Evolutionary conservation across 2,113 vertebrate genomes (phyloP).

Genomic region (Apteryx mantelli): DNA sequence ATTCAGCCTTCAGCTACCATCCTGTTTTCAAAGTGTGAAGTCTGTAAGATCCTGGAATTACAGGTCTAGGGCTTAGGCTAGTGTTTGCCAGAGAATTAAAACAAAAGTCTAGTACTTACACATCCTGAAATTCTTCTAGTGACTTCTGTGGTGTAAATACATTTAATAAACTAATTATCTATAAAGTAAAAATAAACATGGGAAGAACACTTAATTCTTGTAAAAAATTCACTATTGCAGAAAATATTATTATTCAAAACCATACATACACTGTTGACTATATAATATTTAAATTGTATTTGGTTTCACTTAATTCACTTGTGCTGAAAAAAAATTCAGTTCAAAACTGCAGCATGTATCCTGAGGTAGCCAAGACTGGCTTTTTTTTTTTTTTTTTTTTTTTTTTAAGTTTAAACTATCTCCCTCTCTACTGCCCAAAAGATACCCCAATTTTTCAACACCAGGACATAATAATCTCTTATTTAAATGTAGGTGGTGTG

Average conservation of each 20-base stretch:
- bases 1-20: neutral
- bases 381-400: neutral
- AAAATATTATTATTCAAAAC: neutral
- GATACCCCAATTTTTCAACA: neutral
- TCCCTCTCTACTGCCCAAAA: neutral
- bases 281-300: neutral
- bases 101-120: slow-evolving; percentile 85
- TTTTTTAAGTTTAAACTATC: neutral
- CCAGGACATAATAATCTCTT: neutral
- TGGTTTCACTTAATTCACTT: neutral
- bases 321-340: slow-evolving; percentile 6
- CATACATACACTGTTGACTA: neutral
- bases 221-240: neutral
- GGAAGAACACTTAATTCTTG: slow-evolving; percentile 39
- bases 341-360: neutral
- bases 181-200: slow-evolving; percentile 62
- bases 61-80: neutral
- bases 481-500: neutral
- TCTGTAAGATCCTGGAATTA: neutral
- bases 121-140: slow-evolving; percentile 98
- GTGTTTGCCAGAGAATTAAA: neutral
- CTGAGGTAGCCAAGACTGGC: neutral
- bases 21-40: neutral
- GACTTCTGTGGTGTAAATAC: slow-evolving; percentile 99
- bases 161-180: slow-evolving; percentile 98